phyloP scores from a whole-genome alignment of 2,888 invertebrate genomes.

The Brachycybe producta region DNA sequence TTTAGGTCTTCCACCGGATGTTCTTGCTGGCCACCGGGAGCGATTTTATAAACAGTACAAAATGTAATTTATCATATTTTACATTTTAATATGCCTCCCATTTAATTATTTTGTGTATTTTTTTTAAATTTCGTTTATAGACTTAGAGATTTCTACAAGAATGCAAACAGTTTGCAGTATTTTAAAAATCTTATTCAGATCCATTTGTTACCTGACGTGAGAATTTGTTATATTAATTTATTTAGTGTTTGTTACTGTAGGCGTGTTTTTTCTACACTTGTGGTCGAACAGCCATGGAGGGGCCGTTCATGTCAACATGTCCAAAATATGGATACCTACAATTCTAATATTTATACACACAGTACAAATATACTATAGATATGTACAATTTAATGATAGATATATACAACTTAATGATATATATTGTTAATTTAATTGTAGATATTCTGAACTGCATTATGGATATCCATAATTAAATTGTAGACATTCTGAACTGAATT shows the following conservation, averaged over 20 bases:
- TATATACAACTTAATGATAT: too few relatives aligned
- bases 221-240: constrained; percentile 21
- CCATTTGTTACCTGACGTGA: constrained; percentile 75
- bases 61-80: constrained; percentile 35
- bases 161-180: constrained; percentile 87
- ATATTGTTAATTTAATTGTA: constrained; percentile 10
- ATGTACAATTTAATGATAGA: too few relatives aligned
- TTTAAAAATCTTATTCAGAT: constrained; percentile 90
- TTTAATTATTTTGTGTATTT: background rate
- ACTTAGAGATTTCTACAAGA: constrained; percentile 49
- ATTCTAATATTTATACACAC: too few relatives aligned
- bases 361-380: too few relatives aligned
- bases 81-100: background rate
- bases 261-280: background rate
- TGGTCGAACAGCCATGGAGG: constrained; percentile 21
- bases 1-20: constrained; percentile 68
- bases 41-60: constrained; percentile 82
- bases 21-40: constrained; percentile 73
- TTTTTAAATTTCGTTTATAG: background rate
- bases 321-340: too few relatives aligned
- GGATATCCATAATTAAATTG: too few relatives aligned
- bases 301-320: too few relatives aligned
- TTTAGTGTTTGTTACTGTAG: constrained; percentile 1
- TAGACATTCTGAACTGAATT: too few relatives aligned
- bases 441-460: too few relatives aligned